Evolutionary conservation across 2,797 vertebrate genomes (phyloP), one percentile per base, ranked within the genome.

Genomic region (Clamator glandarius): DNA sequence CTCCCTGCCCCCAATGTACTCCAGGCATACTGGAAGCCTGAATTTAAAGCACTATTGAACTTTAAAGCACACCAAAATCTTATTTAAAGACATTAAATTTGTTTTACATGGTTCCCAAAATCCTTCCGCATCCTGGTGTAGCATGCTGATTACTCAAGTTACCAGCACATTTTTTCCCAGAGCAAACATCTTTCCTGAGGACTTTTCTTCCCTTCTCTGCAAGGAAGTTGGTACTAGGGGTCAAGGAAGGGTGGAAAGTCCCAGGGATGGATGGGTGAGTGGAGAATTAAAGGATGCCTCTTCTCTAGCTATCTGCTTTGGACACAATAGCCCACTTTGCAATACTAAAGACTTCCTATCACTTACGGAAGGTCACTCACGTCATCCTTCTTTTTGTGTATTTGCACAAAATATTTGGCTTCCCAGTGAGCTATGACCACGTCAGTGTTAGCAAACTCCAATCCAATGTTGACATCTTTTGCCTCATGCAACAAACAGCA

Each of bases 111-210:
- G 17, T 77, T 74, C 62, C 33, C 41, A 7, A 41, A 61, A 33
- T 19, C 46, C 7, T 61, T 68, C 50, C 12, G 31, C 3, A 33
- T 23, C 50, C 41, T 26, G 11, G 4, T 7, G 28, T 4, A 9
- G 35, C 28, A 25, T 23, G 9, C 24, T 28, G 42, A 13, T 89
- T 24, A 29, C 8, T 70, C 23, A 51, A 42, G 35, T 35, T n/a
- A 36, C 9, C 13, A 19, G 10, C 1, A 33, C 0, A 0, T 29
- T 29, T 80, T 75, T 69, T 23, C 15, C 26, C 11, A 13, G 39
- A 70, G 33, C 7, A 78, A 42, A 36, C 8, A 19, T 23, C 16
- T 62, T 24, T 15, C 5, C 5, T 5, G 11, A 46, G 28, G 4
- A 19, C 9, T 70, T 51, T 76, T 20, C 54, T n/a, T 48, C 31